Percentiles rank a stretch among this genome's conserved stretches.
These are phyloP conservation scores for Chalcis sispes DNA, from an alignment of 2,888 invertebrate genomes.

Conservation along the genomic window DNA sequence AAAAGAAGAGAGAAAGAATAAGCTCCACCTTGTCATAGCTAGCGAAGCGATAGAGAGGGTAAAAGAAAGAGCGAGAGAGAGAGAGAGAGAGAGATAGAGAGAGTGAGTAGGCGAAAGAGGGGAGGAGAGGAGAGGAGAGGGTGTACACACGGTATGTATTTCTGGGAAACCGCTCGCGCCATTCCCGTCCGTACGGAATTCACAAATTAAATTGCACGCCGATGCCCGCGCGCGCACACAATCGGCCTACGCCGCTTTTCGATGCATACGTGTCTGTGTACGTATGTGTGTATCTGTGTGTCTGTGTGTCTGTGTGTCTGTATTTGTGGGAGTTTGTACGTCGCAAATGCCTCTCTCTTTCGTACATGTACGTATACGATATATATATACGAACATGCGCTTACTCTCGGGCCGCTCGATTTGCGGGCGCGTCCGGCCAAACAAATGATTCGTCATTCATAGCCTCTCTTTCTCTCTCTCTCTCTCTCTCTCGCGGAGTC, in stretches of 20 bases:
- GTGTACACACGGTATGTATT: slow-evolving; percentile 58
- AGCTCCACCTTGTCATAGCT: too few relatives aligned
- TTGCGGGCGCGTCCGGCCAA: slow-evolving; percentile 33
- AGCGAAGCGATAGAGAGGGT: not conserved
- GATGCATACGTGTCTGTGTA: too few relatives aligned
- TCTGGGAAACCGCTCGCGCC: slow-evolving; percentile 62
- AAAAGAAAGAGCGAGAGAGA: not conserved
- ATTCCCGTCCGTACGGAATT: slow-evolving; percentile 65
- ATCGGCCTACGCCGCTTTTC: slow-evolving; percentile 31
- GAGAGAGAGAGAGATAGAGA: not conserved
- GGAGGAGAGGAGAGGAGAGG: not conserved
- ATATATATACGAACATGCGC: not conserved
- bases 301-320: too few relatives aligned
- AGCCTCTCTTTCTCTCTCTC: too few relatives aligned
- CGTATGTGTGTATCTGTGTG: too few relatives aligned
- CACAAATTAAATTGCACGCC: slow-evolving; percentile 70
- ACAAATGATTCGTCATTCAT: slow-evolving; percentile 52
- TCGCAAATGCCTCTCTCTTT: not conserved
- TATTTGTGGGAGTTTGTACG: not conserved
- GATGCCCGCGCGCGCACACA: slow-evolving; percentile 53
- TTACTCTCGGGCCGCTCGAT: slow-evolving; percentile 7
- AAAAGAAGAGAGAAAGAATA: not conserved
- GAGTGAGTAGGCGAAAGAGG: not conserved
- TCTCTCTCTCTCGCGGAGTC: slow-evolving; percentile 27
- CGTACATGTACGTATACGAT: slow-evolving; percentile 11